A percentile compares a stretch with the other conserved stretches of the same genome.
Conservation (phyloP, 2,797 vertebrate genomes). For the Clarias fuscus region DNA sequence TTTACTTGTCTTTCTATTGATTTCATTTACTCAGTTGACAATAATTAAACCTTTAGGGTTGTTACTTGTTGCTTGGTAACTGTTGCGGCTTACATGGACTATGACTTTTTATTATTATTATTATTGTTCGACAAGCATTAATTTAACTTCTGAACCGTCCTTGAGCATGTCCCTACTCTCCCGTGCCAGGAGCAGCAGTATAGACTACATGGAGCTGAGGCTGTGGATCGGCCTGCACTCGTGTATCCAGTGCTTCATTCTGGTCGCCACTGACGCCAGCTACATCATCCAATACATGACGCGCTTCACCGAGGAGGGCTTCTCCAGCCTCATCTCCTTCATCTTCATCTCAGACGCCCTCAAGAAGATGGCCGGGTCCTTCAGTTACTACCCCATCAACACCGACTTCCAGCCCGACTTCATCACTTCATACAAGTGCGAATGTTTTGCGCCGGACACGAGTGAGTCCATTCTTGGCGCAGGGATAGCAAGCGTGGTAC, state of each 20-base stretch:
- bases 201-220: conserved; percentile 98
- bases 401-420: conserved; percentile 88
- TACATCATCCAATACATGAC: conserved; percentile 99
- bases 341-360: conserved; percentile 98
- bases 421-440: conserved; percentile 91
- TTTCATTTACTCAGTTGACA: not conserved
- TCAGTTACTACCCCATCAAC: conserved; percentile 96
- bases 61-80: not conserved
- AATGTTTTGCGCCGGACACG: conserved; percentile 90
- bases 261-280: conserved; percentile 92
- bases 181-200: conserved; percentile 78
- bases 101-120: too few relatives aligned
- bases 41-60: not conserved
- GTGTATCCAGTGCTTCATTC: conserved; percentile 90
- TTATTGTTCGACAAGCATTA: not conserved
- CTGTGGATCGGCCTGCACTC: conserved; percentile 98
- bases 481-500: not conserved
- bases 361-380: conserved; percentile 95
- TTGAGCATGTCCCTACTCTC: not conserved
- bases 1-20: not conserved
- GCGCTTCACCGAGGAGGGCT: conserved; percentile 96
- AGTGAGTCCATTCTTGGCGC: conserved; percentile 74
- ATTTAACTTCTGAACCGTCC: not conserved
- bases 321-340: conserved; percentile 99
- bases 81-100: not conserved